Percentiles rank a stretch among this genome's conserved stretches.
phyloP scores from a whole-genome alignment of 2,113 vertebrate genomes.

The Labeo catla region DNA sequence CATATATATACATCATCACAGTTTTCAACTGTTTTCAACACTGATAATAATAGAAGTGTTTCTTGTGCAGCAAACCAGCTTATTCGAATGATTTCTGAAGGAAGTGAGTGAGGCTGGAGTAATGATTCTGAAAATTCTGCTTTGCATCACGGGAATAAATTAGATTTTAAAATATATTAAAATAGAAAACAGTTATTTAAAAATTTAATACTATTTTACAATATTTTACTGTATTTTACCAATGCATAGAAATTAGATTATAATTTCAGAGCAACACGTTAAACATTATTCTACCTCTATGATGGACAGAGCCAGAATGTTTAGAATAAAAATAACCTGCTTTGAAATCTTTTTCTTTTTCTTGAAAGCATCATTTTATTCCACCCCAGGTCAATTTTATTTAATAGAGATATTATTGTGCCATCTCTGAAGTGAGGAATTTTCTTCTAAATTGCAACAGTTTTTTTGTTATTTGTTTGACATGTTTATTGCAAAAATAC shows the following conservation, averaged over 20 bases:
- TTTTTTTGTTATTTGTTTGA: neutral
- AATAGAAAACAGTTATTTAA: no score
- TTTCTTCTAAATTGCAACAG: neutral
- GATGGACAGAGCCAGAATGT: neutral
- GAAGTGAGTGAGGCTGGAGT: neutral
- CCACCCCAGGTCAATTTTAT: neutral
- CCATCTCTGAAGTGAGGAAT: neutral
- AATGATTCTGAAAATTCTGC: no score
- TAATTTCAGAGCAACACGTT: neutral
- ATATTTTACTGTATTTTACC: neutral
- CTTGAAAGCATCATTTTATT: neutral
- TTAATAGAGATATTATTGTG: neutral
- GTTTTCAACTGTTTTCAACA: neutral
- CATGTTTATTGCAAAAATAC: constrained; percentile 2
- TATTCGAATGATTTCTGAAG: neutral
- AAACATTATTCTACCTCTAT: neutral
- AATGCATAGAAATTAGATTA: neutral
- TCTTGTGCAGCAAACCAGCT: neutral
- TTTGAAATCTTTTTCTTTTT: neutral
- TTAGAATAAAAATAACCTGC: neutral
- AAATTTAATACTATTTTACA: neutral
- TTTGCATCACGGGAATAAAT: neutral
- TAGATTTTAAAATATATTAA: neutral
- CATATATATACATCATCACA: no score
- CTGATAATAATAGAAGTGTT: neutral